These are phyloP conservation scores for Galeruca laticollis DNA, from an alignment of 2,888 invertebrate genomes.

Conservation along the genomic window DNA sequence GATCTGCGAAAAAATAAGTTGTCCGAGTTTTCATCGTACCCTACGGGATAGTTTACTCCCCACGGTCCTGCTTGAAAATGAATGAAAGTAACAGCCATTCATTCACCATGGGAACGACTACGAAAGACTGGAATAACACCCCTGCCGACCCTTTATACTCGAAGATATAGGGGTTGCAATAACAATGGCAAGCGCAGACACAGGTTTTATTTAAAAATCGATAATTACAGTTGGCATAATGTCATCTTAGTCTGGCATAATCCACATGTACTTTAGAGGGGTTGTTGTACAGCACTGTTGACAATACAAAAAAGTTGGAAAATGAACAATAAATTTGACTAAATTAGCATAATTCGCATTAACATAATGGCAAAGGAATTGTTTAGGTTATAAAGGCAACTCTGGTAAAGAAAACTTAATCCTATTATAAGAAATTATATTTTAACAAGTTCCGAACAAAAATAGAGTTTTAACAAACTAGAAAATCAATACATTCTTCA, in stretches of 20 bases:
- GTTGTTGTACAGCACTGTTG: background rate
- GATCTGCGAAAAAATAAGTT: slow-evolving; percentile 11
- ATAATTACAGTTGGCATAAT: slow-evolving; percentile 40
- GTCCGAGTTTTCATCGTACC: slow-evolving; percentile 18
- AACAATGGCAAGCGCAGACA: slow-evolving; percentile 39
- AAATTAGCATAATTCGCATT: background rate
- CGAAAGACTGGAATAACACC: slow-evolving; percentile 42
- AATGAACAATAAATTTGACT: background rate
- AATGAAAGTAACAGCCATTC: slow-evolving; percentile 40
- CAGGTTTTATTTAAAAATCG: slow-evolving; percentile 41
- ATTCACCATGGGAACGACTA: slow-evolving; percentile 46
- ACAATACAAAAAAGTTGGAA: background rate
- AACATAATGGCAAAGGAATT: background rate
- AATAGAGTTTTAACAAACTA: no score
- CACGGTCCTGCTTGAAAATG: slow-evolving; percentile 34
- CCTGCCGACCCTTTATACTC: slow-evolving; percentile 32
- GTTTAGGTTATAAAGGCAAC: no score
- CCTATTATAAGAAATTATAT: no score
- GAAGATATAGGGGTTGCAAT: slow-evolving; percentile 40
- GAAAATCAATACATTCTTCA: no score
- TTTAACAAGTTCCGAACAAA: no score
- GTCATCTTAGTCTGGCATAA: slow-evolving; percentile 29
- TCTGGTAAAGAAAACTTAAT: background rate
- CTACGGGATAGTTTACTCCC: slow-evolving; percentile 20
- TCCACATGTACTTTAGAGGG: slow-evolving; percentile 33